Evolutionary conservation across 2,888 invertebrate genomes (phyloP), one percentile per base, ranked within the genome.

Genomic region (Automeris io): DNA sequence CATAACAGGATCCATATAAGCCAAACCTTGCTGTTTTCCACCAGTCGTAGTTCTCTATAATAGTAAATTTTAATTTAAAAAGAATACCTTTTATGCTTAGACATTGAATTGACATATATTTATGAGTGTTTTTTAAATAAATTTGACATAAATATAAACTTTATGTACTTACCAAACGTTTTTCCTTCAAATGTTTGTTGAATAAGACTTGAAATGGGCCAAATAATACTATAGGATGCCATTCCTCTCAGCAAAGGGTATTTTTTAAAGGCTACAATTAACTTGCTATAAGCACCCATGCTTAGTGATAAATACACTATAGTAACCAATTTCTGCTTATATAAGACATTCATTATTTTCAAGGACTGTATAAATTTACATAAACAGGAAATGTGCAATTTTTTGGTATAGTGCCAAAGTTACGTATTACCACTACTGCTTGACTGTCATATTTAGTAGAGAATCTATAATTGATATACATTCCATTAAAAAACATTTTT

Each of bases 1-100:
- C 93, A 70, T 92, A 94, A 33, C 92, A 88, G 5, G 92, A 91
- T n/a, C 95, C 95, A 70, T 93, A 95, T 35, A 94, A 58, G 57
- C 93, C 91, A 76, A 92, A 95, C 43, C 94, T 88, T 23, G 91
- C 73, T 47, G 91, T 90, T 62, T 93, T 89, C 72, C 79, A 87
- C 91, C 91, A 92, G 58, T 92, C 92, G 63, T 89, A 91, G 45
- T 76, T 80, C 26, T 81, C 89, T 88, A 60, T 43, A 67, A 71
- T 21, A 19, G 18, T 39, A 18, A 34, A 25, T 13, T 32, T 2
- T 33, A 29, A 7, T 19, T 9, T 11, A 7, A 33, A 26, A 32
- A 29, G 11, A 39, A 23, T 24, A 33, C 19, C 21, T 19, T 36
- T 11, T n/a, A n/a, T n/a, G n/a, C n/a, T n/a, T n/a, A n/a, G n/a